Base-by-base conservation (phyloP, 1,140 invertebrate species). In the Polypedilum vanderplanki region DNA sequence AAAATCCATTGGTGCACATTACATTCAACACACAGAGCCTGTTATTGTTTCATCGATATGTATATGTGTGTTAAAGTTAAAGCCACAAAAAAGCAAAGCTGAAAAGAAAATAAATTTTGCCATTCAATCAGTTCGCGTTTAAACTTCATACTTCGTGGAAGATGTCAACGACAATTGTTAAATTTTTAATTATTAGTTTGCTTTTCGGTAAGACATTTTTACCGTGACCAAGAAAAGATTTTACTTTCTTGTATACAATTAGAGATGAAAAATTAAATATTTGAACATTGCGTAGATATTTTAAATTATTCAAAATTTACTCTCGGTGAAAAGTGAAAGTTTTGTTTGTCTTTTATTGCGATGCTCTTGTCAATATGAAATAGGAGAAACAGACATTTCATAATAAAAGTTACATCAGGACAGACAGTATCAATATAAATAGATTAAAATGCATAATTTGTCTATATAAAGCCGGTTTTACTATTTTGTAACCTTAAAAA, bases 171-270 rank as follows among this genome's bases (percentile, higher is more conserved):
- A 10, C 17, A 18, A 7, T 70, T 20, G 65, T 70, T n/a, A 70
- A 70, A 22, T 70, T 70, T 8, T 20, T 70, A 18, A 18, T 70
- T 7, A 20, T 70, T 5, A 20, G 17, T 70, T 70, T 70, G 17
- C 17, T 70, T 70, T 70, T 70, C 7, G 65, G 65, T 70, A 17
- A 70, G 65, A 18, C 7, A 67, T 17, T 15, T 67, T 67, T 67
- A 18, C 10, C 20, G 9, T 15, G n/a, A 57, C 17, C 17, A 18
- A 18, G n/a, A n/a, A n/a, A 18, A 22, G 20, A 18, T 22, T 20
- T 18, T 67, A 18, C 7, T 18, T 20, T 1, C 1, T 18, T 67
- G 7, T 67, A 8, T 9, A 67, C 7, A 67, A 17, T 70, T 70
- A 18, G 65, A 18, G 65, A 22, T 33, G 24, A 33, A 3, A 3